These are phyloP conservation scores for Abrostola triplasia DNA, from an alignment of 2,888 invertebrate species.

Conservation along the genomic window DNA sequence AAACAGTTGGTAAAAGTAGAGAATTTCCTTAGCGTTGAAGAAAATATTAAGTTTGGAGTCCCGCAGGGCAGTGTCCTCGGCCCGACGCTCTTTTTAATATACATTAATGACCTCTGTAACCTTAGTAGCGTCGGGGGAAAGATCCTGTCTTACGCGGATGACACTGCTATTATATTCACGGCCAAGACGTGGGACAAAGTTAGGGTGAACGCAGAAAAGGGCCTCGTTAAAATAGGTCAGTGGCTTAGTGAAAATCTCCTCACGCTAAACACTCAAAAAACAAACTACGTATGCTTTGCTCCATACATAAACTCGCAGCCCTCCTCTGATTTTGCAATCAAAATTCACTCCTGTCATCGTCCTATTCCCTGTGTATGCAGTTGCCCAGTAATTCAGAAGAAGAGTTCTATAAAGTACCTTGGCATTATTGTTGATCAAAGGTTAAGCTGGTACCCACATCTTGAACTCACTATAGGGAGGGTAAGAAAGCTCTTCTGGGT, in stretches of 20 bases:
- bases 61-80: slow-evolving; percentile 32
- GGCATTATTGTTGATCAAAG: too few species aligned
- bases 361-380: not conserved
- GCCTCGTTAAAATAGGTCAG: not conserved
- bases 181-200: slow-evolving; percentile 6
- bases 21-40: not conserved
- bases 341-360: slow-evolving; percentile 3
- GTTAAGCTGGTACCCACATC: too few species aligned
- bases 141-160: slow-evolving; percentile 28
- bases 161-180: slow-evolving; percentile 20
- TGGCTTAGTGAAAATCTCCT: slow-evolving; percentile 10
- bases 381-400: slow-evolving; percentile 9
- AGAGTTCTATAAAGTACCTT: slow-evolving; percentile 1
- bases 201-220: slow-evolving; percentile 2
- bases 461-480: slow-evolving; percentile 12
- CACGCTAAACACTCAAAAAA: slow-evolving; percentile 8
- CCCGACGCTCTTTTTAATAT: slow-evolving; percentile 27
- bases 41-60: slow-evolving; percentile 13
- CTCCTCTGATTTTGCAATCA: slow-evolving; percentile 1
- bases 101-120: slow-evolving; percentile 15
- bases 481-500: slow-evolving; percentile 19
- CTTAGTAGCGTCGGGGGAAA: slow-evolving; percentile 1
- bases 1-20: slow-evolving; percentile 3
- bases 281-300: slow-evolving; percentile 8
- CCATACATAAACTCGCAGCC: slow-evolving; percentile 5